Percentiles rank a stretch among this genome's conserved stretches.
phyloP scores from a whole-genome alignment of 2,797 vertebrate species.

The Pseudomugil gertrudae region DNA sequence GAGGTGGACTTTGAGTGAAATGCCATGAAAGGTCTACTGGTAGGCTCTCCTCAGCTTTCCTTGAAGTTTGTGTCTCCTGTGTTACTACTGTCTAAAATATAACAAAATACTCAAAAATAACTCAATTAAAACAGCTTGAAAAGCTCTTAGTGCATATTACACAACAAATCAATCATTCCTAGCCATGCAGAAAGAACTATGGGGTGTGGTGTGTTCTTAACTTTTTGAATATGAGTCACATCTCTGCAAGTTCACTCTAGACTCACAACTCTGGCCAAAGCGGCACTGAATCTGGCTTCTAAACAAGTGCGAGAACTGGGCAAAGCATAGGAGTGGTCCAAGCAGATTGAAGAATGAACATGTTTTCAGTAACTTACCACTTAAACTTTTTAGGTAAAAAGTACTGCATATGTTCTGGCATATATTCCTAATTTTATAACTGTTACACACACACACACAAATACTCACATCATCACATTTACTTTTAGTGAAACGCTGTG shows the following conservation, averaged over 20 bases:
- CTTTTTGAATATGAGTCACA: not conserved
- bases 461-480: constrained; percentile 4
- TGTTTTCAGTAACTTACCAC: constrained; percentile 1
- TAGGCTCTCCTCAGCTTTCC: constrained; percentile 13
- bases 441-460: no score
- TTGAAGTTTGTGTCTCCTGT: not conserved
- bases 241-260: no score
- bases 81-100: not conserved
- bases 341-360: not conserved
- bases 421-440: not conserved
- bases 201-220: not conserved
- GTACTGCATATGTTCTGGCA: constrained; percentile 5
- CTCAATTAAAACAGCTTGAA: not conserved
- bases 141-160: not conserved
- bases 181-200: not conserved
- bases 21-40: not conserved
- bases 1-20: not conserved
- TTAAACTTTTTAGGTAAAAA: not conserved
- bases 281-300: constrained; percentile 11
- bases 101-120: not conserved
- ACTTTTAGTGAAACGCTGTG: not conserved
- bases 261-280: constrained; percentile 13
- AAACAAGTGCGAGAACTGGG: not conserved
- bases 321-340: constrained; percentile 18
- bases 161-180: not conserved